Base-by-base conservation (phyloP, 2,888 invertebrate genomes). In the Acrocyrtus sp. region DNA sequence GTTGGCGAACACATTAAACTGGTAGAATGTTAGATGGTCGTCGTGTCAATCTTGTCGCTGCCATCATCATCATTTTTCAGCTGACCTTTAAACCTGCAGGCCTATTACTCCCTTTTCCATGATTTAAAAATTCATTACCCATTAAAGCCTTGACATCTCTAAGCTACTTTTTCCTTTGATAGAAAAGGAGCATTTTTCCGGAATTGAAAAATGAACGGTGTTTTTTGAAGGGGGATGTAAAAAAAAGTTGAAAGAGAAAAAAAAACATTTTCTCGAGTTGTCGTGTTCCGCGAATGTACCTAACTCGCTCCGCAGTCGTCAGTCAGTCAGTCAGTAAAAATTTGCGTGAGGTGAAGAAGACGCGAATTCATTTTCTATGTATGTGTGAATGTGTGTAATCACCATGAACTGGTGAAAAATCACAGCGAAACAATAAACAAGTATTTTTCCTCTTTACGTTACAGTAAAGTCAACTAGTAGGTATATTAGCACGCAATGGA, bases 1-100 rank as follows among this genome's bases (percentile, higher is more conserved):
- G n/a, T n/a, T n/a, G n/a, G n/a, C n/a, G n/a, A n/a, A n/a, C n/a
- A n/a, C n/a, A n/a, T n/a, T n/a, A n/a, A n/a, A n/a, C n/a, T n/a
- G n/a, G n/a, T n/a, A n/a, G n/a, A n/a, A n/a, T n/a, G n/a, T n/a
- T n/a, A n/a, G n/a, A n/a, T n/a, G n/a, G n/a, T n/a, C n/a, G 57
- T 66, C 66, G 57, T 57, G 66, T 66, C 57, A 57, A 29, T 43
- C 8, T 58, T 67, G 67, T 60, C 67, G 60, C 60, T 48, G 41
- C 24, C 34, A 48, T 48, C 51, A 58, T 29, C 26, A 17, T 48
- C 57, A 67, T 67, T 58, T 67, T 67, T 67, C 67, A 67, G 21
- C 10, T 41, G 58, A 57, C 66, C 66, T 58, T 54, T 58, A 19
- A n/a, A 19, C 54, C 57, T n/a, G 17, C 17, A 48, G 22, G 19